phyloP scores from a whole-genome alignment of 2,888 invertebrate species.

The Empis livida region DNA sequence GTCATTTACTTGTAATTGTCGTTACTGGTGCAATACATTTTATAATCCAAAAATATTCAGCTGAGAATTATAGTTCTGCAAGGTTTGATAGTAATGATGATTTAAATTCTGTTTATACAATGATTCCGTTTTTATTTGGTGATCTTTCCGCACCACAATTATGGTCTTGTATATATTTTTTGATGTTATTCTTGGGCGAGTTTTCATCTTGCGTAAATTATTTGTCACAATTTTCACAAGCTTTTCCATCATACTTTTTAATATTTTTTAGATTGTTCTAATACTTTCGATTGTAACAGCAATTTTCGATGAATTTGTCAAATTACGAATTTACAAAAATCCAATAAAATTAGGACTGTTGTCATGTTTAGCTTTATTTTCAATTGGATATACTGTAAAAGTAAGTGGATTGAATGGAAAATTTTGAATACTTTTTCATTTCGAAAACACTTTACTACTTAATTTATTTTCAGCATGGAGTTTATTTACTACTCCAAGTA shows the following conservation, averaged over 20 bases:
- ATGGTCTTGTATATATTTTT: constrained; percentile 63
- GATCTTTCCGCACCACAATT: constrained; percentile 58
- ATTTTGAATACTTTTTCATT: too few relatives aligned
- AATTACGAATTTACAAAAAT: constrained; percentile 17
- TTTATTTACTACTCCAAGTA: neutral
- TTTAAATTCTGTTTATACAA: constrained; percentile 40
- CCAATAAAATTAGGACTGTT: constrained; percentile 17
- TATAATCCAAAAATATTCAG: neutral
- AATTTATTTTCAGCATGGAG: neutral
- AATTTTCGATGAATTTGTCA: constrained; percentile 28
- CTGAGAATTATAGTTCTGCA: too few relatives aligned
- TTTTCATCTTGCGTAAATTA: neutral
- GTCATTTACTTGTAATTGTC: constrained; percentile 22
- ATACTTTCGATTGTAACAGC: constrained; percentile 22
- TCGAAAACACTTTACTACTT: too few relatives aligned
- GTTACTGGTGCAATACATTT: constrained; percentile 17
- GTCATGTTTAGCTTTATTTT: constrained; percentile 15
- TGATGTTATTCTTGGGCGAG: constrained; percentile 54
- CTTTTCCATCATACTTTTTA: too few relatives aligned
- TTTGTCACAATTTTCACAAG: neutral
- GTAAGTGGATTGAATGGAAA: too few relatives aligned
- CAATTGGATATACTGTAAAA: constrained; percentile 14
- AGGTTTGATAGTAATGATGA: neutral
- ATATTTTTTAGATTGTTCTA: constrained; percentile 15
- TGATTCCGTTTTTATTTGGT: constrained; percentile 56